Evolutionary conservation across 2,888 invertebrate genomes (phyloP).

Genomic region (Thecocarcelia acutangulata): DNA sequence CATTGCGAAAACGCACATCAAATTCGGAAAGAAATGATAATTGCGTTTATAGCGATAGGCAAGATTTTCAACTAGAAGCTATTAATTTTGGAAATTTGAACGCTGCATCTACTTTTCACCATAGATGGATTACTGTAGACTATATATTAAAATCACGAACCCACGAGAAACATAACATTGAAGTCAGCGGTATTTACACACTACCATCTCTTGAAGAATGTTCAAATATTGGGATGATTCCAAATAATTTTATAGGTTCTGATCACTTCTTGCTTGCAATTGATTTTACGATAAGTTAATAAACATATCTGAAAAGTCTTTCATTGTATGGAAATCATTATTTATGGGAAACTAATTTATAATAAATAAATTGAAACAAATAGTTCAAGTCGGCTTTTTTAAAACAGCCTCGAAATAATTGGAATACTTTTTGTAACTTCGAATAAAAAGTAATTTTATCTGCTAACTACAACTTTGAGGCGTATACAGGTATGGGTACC

Average conservation of each 20-base stretch:
- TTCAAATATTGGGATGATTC: slow-evolving; percentile 84
- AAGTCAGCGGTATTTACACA: slow-evolving; percentile 83
- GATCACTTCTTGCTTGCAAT: slow-evolving; percentile 93
- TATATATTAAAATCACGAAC: slow-evolving; percentile 89
- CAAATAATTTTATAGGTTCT: slow-evolving; percentile 88
- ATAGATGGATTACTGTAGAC: slow-evolving; percentile 91
- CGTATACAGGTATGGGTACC: too few relatives aligned
- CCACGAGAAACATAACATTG: slow-evolving; percentile 79
- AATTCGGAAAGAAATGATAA: neutral
- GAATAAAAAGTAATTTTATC: too few relatives aligned
- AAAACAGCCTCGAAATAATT: too few relatives aligned
- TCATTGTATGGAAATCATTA: too few relatives aligned
- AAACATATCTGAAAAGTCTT: too few relatives aligned
- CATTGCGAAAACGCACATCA: neutral
- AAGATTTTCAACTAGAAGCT: slow-evolving; percentile 67
- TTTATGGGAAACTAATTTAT: too few relatives aligned
- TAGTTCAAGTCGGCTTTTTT: too few relatives aligned
- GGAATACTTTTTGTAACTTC: too few relatives aligned
- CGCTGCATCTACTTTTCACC: slow-evolving; percentile 87
- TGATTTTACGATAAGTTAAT: slow-evolving; percentile 82
- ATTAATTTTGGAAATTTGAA: slow-evolving; percentile 67
- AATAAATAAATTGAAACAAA: too few relatives aligned
- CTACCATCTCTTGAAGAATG: slow-evolving; percentile 86
- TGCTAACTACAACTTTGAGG: too few relatives aligned
- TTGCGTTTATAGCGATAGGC: neutral